Percentiles rank a stretch among this genome's conserved stretches.
phyloP scores from a whole-genome alignment of 1,140 invertebrate genomes.

The Teleopsis dalmanni region DNA sequence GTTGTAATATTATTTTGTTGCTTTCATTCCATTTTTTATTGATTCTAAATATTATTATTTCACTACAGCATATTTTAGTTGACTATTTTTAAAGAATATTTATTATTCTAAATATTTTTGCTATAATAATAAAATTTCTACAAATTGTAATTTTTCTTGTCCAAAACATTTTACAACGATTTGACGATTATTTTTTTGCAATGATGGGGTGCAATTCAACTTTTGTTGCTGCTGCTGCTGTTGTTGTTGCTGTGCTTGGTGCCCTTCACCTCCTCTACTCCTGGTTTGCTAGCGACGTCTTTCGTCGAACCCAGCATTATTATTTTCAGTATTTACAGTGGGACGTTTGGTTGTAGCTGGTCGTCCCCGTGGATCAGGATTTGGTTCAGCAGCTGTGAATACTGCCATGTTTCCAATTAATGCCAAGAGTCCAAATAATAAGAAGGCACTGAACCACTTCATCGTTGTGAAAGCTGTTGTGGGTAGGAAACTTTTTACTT shows the following conservation, averaged over 20 bases:
- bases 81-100: too few relatives aligned
- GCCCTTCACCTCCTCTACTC: not conserved
- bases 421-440: slow-evolving; percentile 28
- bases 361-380: slow-evolving; percentile 32
- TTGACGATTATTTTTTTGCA: slow-evolving; percentile 13
- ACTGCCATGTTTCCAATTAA: slow-evolving; percentile 28
- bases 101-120: too few relatives aligned
- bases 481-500: not conserved
- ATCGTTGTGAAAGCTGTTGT: slow-evolving; percentile 12
- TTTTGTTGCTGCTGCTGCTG: slow-evolving; percentile 3
- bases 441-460: slow-evolving; percentile 37
- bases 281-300: slow-evolving; percentile 15
- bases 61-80: too few relatives aligned
- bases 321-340: slow-evolving; percentile 24
- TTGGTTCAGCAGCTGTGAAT: slow-evolving; percentile 13
- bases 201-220: slow-evolving; percentile 19
- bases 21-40: too few relatives aligned
- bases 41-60: too few relatives aligned
- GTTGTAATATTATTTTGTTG: too few relatives aligned
- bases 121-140: slow-evolving; percentile 34
- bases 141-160: slow-evolving; percentile 26
- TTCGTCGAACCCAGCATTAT: slow-evolving; percentile 25
- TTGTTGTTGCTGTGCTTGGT: not conserved
- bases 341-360: slow-evolving; percentile 30
- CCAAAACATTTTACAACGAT: slow-evolving; percentile 33